Evolutionary conservation across 2,113 vertebrate species (phyloP).

Genomic region (Lichenostomus cassidix): DNA sequence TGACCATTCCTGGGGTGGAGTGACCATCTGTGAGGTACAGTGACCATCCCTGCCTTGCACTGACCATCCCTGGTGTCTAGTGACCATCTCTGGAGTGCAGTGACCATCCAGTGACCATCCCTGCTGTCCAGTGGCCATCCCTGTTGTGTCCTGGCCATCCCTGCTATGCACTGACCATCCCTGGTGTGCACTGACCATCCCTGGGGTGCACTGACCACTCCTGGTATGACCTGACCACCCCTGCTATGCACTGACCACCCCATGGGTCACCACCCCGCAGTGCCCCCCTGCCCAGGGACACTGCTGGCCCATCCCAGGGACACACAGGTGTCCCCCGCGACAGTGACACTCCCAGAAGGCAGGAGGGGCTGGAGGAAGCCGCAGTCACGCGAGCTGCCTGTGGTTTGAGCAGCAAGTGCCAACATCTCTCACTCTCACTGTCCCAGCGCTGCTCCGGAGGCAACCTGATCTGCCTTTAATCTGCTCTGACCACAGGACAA

Average conservation of each 20-base stretch:
- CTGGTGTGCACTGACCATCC: rapidly evolving
- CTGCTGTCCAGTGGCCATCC: not conserved
- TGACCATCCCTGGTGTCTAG: rapidly evolving
- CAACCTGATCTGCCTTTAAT: constrained; percentile 83
- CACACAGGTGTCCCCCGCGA: constrained; percentile 66
- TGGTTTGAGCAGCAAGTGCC: constrained; percentile 76
- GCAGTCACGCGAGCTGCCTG: constrained; percentile 78
- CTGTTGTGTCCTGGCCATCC: rapidly evolving
- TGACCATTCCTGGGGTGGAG: not conserved
- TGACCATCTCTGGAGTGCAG: not conserved
- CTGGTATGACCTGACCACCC: rapidly evolving
- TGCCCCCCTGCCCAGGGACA: not conserved
- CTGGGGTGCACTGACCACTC: rapidly evolving
- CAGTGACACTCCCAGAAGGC: not conserved
- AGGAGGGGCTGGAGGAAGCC: constrained; percentile 28
- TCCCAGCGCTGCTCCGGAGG: constrained; percentile 74
- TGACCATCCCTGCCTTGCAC: not conserved
- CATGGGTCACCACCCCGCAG: rapidly evolving
- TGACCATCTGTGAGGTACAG: rapidly evolving
- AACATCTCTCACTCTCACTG: constrained; percentile 80
- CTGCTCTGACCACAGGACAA: constrained; percentile 82
- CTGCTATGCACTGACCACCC: not conserved
- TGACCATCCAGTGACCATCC: not conserved
- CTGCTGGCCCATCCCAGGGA: not conserved
- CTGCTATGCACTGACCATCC: rapidly evolving